Percentiles rank a stretch among this genome's conserved stretches.
These are phyloP conservation scores for Apodemia hepburni DNA, from an alignment of 2,888 invertebrate genomes.

Conservation along the genomic window DNA sequence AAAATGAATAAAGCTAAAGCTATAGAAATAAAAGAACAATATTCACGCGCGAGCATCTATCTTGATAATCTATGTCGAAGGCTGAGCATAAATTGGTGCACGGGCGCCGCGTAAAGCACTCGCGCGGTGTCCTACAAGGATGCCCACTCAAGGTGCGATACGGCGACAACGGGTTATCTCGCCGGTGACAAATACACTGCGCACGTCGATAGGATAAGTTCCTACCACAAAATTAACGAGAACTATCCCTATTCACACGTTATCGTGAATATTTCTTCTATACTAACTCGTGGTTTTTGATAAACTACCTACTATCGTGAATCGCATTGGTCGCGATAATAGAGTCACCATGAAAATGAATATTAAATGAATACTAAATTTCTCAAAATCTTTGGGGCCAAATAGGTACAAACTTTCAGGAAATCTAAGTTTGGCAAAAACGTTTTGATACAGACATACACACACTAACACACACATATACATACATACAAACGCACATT, in stretches of 20 bases:
- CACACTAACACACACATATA: too few species aligned
- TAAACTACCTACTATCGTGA: too few species aligned
- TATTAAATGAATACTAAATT: too few species aligned
- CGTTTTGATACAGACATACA: too few species aligned
- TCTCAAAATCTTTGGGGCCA: too few species aligned
- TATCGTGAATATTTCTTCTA: constrained; percentile 11
- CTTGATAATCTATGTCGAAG: constrained; percentile 51
- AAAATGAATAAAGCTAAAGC: constrained; percentile 15
- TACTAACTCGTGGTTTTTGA: neutral
- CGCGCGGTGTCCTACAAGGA: constrained; percentile 40
- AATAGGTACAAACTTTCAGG: too few species aligned
- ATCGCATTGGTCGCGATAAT: too few species aligned
- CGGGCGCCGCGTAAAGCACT: constrained; percentile 47
- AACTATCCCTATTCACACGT: constrained; percentile 36
- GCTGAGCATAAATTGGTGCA: constrained; percentile 51
- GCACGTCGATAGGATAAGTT: constrained; percentile 7
- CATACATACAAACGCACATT: too few species aligned
- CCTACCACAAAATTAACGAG: constrained; percentile 32
- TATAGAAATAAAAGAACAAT: constrained; percentile 24
- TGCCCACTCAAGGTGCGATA: constrained; percentile 43
- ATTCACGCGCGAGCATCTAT: constrained; percentile 39
- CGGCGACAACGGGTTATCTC: constrained; percentile 34
- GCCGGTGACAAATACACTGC: constrained; percentile 13
- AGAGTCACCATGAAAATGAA: too few species aligned
- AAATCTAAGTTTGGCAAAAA: too few species aligned